Evolutionary conservation across 2,113 vertebrate genomes (phyloP).

Genomic region (Ailuropoda melanoleuca): DNA sequence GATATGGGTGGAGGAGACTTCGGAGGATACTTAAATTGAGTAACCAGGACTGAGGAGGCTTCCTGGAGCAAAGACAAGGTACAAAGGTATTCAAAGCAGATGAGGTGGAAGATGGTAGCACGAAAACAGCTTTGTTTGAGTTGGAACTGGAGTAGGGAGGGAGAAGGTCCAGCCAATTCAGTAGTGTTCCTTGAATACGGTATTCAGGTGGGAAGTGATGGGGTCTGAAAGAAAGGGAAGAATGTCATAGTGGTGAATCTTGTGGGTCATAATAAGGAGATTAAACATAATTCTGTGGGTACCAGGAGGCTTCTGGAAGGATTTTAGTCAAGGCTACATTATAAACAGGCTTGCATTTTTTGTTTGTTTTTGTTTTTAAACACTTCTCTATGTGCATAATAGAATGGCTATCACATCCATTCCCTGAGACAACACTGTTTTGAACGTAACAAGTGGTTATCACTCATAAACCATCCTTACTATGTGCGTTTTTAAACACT

Average conservation of each 20-base stretch:
- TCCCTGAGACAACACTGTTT: background rate
- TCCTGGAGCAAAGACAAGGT: background rate
- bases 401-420: background rate
- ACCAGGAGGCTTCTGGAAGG: background rate
- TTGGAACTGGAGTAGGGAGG: background rate
- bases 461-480: background rate
- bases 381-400: background rate
- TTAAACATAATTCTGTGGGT: background rate
- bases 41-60: background rate
- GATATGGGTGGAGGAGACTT: accelerated
- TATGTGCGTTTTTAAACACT: background rate
- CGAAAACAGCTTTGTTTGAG: background rate
- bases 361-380: background rate
- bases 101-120: accelerated
- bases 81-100: background rate
- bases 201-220: background rate
- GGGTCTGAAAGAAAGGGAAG: background rate
- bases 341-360: background rate
- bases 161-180: background rate
- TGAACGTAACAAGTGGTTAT: background rate
- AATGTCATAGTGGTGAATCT: background rate
- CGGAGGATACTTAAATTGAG: background rate
- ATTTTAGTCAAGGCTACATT: background rate
- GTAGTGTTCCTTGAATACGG: background rate
- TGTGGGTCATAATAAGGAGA: background rate